Base-by-base conservation (phyloP, 2,113 vertebrate species). In the Percopsis transmontana region DNA sequence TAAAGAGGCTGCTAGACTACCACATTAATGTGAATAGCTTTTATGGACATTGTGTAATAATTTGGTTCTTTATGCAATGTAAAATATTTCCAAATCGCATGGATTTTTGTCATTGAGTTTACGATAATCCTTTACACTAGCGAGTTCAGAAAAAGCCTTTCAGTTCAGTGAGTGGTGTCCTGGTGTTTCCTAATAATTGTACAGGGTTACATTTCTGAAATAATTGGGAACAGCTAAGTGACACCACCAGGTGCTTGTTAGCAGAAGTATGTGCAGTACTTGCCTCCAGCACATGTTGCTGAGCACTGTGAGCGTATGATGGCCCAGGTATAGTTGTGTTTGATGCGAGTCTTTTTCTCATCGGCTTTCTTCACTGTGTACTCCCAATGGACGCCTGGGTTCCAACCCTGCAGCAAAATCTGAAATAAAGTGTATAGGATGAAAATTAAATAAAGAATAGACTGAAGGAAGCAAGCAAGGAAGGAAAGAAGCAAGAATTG, bases 371-470 rank as follows among this genome's bases (percentile, higher is more conserved):
- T 90, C 38, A 94, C 72, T 0, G 94, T 91, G 70, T 93, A 97
- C 79, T 96, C 94, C 94, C 95, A 97, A 20, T 74, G 80, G 14
- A 96, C 72, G 2, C 95, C 95, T 0, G 93, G 94, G 71, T 95
- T 96, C 86, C 83, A 91, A 52, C 94, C 94, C 86, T 95, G 95
- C 70, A 94, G 86, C 59, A 97, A 84, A 53, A 97, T 87, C 95
- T 97, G 52, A 6, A 62, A 24, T 50, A 33, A 19, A 71, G 40
- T 24, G 54, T 18, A 58, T 3, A 18, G 14, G 6, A 1, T 38
- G 2, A 21, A 7, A 42, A n/a, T 3, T 0, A 53, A 54, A 7
- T 24, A 12, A 51, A 18, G 2, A 40, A 24, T 5, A 3, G 18
- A 54, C 4, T 21, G 58, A 13, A 45, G 1, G 40, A 41, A 5